A percentile compares a stretch with the other conserved stretches of the same genome.
Evolutionary conservation across 1,140 invertebrate species (phyloP).

Genomic region (Drosophila nannoptera): DNA sequence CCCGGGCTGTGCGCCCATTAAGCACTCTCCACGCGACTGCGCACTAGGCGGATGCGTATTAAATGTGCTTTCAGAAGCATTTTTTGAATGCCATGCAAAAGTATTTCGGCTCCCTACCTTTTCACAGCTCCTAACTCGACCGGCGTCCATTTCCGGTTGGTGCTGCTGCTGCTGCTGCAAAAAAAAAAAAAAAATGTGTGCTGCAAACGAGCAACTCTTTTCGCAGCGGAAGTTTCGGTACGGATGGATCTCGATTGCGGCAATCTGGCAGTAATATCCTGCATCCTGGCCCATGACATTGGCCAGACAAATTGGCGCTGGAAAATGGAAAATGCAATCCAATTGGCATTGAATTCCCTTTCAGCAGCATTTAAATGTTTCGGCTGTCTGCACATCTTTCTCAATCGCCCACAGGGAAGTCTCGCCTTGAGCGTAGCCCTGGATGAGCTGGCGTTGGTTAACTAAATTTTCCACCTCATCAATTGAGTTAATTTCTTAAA

Average conservation of each 20-base stretch:
- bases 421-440: too few relatives aligned
- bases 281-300: slow-evolving; percentile 35
- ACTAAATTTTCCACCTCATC: too few relatives aligned
- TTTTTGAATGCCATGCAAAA: slow-evolving; percentile 33
- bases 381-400: too few relatives aligned
- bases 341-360: not conserved
- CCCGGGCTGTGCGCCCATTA: not conserved
- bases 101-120: slow-evolving; percentile 7
- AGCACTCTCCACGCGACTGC: slow-evolving; percentile 40
- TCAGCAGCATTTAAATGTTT: too few relatives aligned
- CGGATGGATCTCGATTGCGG: slow-evolving; percentile 28
- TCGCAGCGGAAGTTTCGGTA: slow-evolving; percentile 22
- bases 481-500: too few relatives aligned
- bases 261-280: slow-evolving; percentile 63
- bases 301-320: not conserved
- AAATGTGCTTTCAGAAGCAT: slow-evolving; percentile 44
- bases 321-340: not conserved
- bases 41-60: slow-evolving; percentile 49
- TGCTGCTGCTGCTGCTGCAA: too few relatives aligned
- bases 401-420: too few relatives aligned
- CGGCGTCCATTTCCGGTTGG: slow-evolving; percentile 43
- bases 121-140: not conserved
- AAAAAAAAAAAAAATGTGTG: slow-evolving; percentile 13
- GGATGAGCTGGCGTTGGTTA: too few relatives aligned
- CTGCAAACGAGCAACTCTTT: slow-evolving; percentile 16